Conservation (phyloP, 2,888 invertebrate species). For the Scaptomyza parva region DNA sequence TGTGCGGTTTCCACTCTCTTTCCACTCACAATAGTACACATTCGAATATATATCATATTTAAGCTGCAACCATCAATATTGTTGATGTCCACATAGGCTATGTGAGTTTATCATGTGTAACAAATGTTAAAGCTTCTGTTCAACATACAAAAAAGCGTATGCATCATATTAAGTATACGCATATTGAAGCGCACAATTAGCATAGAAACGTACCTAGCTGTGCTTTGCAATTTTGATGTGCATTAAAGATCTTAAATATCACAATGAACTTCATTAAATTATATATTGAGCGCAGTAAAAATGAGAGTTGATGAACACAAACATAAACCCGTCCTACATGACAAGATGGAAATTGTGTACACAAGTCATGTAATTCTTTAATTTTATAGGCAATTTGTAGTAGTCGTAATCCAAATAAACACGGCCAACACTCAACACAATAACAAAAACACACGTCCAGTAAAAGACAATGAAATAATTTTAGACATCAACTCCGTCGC, state of each 20-base stretch:
- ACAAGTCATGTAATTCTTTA: constrained; percentile 20
- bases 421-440: constrained; percentile 38
- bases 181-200: too few species aligned
- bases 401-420: constrained; percentile 59
- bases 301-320: constrained; percentile 50
- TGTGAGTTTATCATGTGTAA: not conserved
- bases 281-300: constrained; percentile 31
- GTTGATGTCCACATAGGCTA: not conserved
- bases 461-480: constrained; percentile 69
- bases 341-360: constrained; percentile 28
- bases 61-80: constrained; percentile 16
- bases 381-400: constrained; percentile 71
- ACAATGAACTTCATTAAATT: constrained; percentile 57
- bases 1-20: constrained; percentile 48
- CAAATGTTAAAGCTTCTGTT: too few species aligned
- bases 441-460: constrained; percentile 29
- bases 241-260: too few species aligned
- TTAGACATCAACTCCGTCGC: constrained; percentile 49
- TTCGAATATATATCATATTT: constrained; percentile 30
- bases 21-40: constrained; percentile 5
- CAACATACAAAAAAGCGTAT: constrained; percentile 18
- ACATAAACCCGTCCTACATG: constrained; percentile 59
- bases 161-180: constrained; percentile 21
- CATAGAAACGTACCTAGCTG: too few species aligned
- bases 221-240: too few species aligned